Conservation (phyloP, 1,140 invertebrate species). For the Brachionus calyciflorus region DNA sequence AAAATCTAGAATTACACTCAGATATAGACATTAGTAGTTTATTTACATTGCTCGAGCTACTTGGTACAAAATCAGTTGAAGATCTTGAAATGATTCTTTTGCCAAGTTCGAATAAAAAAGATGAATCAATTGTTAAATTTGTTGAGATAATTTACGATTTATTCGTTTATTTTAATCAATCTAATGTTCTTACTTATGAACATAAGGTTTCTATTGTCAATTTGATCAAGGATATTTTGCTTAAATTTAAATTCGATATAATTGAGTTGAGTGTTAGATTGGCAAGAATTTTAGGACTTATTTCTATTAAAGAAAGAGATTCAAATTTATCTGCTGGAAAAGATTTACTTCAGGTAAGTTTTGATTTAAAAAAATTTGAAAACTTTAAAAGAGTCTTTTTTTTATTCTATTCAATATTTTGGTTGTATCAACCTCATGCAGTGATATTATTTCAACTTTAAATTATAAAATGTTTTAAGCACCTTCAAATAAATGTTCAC, state of each 20-base stretch:
- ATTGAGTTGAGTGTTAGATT: constrained; percentile 27
- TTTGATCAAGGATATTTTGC: constrained; percentile 12
- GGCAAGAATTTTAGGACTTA: not conserved
- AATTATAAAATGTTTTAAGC: too few relatives aligned
- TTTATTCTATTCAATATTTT: too few relatives aligned
- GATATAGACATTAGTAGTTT: not conserved
- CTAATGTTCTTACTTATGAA: constrained; percentile 3
- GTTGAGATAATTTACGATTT: constrained; percentile 28
- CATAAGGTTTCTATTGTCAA: not conserved
- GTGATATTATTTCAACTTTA: too few relatives aligned
- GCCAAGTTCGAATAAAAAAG: not conserved
- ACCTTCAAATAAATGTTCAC: too few relatives aligned
- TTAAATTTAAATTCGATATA: constrained; percentile 8
- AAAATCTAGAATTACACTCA: not conserved
- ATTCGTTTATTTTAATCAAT: constrained; percentile 23
- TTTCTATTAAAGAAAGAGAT: constrained; percentile 25
- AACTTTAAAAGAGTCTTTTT: not conserved
- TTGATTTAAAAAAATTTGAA: not conserved
- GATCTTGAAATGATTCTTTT: not conserved
- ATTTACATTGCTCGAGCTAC: constrained; percentile 7
- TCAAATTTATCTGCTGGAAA: not conserved
- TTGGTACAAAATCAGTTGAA: not conserved
- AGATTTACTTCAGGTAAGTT: constrained; percentile 2
- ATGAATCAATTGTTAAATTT: constrained; percentile 1
- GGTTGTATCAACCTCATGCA: too few relatives aligned